Evolutionary conservation across 2,888 invertebrate species (phyloP), one percentile per base, ranked within the genome.

Genomic region (Harpalus rubripes): DNA sequence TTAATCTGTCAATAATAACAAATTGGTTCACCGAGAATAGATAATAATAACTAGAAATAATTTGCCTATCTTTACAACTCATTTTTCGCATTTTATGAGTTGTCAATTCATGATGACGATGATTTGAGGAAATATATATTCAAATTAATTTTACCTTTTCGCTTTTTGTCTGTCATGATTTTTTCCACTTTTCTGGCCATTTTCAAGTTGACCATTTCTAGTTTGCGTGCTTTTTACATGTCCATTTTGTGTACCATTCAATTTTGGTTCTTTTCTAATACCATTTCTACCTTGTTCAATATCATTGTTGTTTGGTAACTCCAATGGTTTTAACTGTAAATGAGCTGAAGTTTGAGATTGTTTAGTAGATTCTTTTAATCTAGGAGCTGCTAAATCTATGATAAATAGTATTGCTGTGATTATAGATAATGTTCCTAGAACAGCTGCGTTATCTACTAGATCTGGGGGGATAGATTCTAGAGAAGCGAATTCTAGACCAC

Each of bases 371-470:
- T 88, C 92, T 93, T 83, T 90, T 88, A 85, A 16, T 65, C 92
- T 88, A 0, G 94, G 94, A 0, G 93, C 94, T 89, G 93, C 93
- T 84, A 95, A 92, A 89, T 96, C 96, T 44, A 95, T 89, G 39
- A 95, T 92, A 91, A 96, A 96, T 0, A 95, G 91, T 0, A 94
- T 93, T 0, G 94, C 95, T 0, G 95, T 95, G 1, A 94, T 87
- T 22, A 96, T 91, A 1, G 95, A 94, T 12, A 96, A 90, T 0
- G 93, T 92, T 2, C 96, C 96, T 16, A 96, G 92, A 12, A 95
- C 93, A 0, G 95, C 94, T 0, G 95, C 95, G 90, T 96, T 96
- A 88, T 95, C 95, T 32, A 95, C 91, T 87, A 96, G 91, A 85
- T 94, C 93, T 10, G 92, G 91, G 0, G 95, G 95, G 2, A 96